Base-by-base conservation (phyloP, 2,113 vertebrate species). In the Hippocampus comes region DNA sequence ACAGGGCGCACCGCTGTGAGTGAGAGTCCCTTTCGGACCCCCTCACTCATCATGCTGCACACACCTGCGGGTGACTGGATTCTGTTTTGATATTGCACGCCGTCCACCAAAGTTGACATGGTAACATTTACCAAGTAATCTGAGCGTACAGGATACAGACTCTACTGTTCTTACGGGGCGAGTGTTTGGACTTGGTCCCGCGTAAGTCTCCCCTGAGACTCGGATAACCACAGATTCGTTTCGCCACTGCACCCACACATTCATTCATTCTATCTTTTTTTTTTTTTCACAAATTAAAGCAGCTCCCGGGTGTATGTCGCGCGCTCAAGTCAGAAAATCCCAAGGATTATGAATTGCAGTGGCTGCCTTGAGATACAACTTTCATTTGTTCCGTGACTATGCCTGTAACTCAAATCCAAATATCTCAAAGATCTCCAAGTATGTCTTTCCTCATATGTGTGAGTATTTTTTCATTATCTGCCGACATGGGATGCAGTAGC, bases 91-190 rank as follows among this genome's bases (percentile, higher is more conserved):
- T 76, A 80, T 78, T 3, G 11, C 57, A 64, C 41, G 51, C 34
- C 73, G 70, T 73, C 56, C 77, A 86, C 75, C 77, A 55, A 83
- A 78, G 82, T 9, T 83, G 82, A 87, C 87, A 80, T 77, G 63
- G 69, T 49, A 72, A 72, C 68, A 78, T 84, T 88, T 84, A 75
- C 68, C 67, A 77, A 80, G 87, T 86, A 79, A 89, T 74, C 6
- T 78, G 81, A 87, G 81, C 70, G 20, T 49, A 61, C 48, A 21
- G 76, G 66, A 77, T 64, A 85, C 71, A 79, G 63, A 46, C 59
- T 82, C 30, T 71, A 69, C 69, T 74, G 75, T 75, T 84, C 64
- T 64, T 75, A 55, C 46, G 42, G 72, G 77, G 69, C 43, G 67
- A 14, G 48, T 4, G 27, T 75, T 80, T 57, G 27, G 76, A 71